phyloP scores from a whole-genome alignment of 30 jellyfish, hydroid and myxozoan genomes.

The Pelagia noctiluca region DNA sequence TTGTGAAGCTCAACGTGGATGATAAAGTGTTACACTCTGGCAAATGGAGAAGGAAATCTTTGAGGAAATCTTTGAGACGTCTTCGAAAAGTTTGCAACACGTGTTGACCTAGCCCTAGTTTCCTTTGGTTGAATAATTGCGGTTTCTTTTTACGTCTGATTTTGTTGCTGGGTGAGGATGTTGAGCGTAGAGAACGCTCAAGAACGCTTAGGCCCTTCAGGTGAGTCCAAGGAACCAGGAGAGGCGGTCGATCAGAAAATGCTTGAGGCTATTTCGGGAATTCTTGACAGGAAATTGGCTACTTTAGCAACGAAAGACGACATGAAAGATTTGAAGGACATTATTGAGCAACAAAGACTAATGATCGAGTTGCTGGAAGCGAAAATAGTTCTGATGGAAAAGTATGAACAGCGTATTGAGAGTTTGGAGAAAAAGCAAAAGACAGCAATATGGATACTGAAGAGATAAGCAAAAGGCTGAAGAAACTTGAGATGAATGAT shows the following conservation, averaged over 20 bases:
- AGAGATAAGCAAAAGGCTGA: slow-evolving; percentile 13
- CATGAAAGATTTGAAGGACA: too few species aligned
- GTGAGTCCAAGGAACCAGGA: slow-evolving; percentile 28
- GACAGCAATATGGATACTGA: slow-evolving; percentile 5
- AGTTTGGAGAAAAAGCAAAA: slow-evolving; percentile 18
- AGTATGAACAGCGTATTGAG: too few species aligned
- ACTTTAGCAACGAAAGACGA: slow-evolving; percentile 34
- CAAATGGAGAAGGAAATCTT: too few species aligned
- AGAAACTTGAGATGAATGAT: slow-evolving; percentile 27
- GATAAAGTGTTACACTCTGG: too few species aligned
- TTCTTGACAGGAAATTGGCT: slow-evolving; percentile 44
- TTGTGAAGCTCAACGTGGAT: too few species aligned
- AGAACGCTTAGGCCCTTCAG: slow-evolving; percentile 37
- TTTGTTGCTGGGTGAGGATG: too few species aligned
- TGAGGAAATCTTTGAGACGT: too few species aligned
- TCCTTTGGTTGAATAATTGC: too few species aligned
- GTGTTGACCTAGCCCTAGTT: too few species aligned
- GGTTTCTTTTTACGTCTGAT: too few species aligned
- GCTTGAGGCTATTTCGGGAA: slow-evolving; percentile 16
- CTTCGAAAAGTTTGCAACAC: too few species aligned
- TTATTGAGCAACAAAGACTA: slow-evolving; percentile 13
- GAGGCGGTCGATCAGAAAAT: neutral
- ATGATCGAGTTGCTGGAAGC: slow-evolving; percentile 40
- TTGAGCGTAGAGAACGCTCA: too few species aligned
- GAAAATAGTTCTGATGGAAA: slow-evolving; percentile 17